Base-by-base conservation (phyloP, 1,140 invertebrate genomes). In the Hesperophylax magnus region DNA sequence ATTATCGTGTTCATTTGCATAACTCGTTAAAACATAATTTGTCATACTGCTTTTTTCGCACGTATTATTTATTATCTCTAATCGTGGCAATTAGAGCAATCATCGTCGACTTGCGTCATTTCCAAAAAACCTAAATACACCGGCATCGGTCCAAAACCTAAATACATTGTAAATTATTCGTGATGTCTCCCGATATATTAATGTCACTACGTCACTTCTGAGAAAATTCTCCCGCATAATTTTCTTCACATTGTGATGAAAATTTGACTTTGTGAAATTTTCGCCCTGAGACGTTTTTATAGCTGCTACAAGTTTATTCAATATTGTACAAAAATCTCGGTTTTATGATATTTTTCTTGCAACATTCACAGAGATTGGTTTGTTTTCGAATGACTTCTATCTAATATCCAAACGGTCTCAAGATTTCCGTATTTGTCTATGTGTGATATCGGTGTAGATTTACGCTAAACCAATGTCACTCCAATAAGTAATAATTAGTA, bases 151-250 rank as follows among this genome's bases (percentile, higher is more conserved):
- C 5, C 8, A 31, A 31, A 31, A 3, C 17, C 15, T 31, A n/a
- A n/a, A n/a, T n/a, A n/a, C 72, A 56, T 7, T 18, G 60, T 81
- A 78, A 78, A 81, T 81, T 81, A 81, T 81, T 81, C 80, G 72
- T 81, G 11, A 22, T 17, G 7, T 18, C 61, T 24, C 60, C 39
- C 72, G 17, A 54, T 54, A 22, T 58, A 24, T 58, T 17, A 15
- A n/a, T 60, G 8, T 47, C 72, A 53, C 24, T 20, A 24, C 24
- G 2, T n/a, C 54, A n/a, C 22, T 15, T 60, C 71, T 27, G 24
- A 14, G 67, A 31, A 58, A 31, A 15, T 56, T 58, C 9, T 74
- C 24, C 71, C n/a, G 27, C 31, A 58, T 56, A 56, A 56, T 74
- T 31, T 74, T 74, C 27, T 56, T 27, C n/a, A n/a, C n/a, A n/a